Evolutionary conservation across 2,113 vertebrate species (phyloP).

Genomic region (Urocynchramus pylzowi): DNA sequence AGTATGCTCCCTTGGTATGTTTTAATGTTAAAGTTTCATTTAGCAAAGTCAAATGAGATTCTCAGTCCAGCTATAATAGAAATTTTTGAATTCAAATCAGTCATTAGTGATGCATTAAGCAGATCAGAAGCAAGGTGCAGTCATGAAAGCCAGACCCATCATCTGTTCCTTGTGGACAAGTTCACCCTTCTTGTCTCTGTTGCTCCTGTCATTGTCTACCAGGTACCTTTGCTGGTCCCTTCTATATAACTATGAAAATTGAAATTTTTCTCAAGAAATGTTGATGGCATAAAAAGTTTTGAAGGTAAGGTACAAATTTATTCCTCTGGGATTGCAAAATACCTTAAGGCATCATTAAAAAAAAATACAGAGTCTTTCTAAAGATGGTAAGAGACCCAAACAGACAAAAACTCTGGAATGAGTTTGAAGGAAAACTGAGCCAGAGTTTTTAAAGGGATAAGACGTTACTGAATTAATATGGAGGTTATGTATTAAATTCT

Average conservation of each 20-base stretch:
- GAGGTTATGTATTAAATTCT: neutral
- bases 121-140: neutral
- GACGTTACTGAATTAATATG: neutral
- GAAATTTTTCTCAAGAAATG: neutral
- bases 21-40: neutral
- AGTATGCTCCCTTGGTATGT: neutral
- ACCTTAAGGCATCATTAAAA: neutral
- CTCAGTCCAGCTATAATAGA: neutral
- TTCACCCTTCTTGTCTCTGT: neutral
- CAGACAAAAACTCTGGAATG: neutral
- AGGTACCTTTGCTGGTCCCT: neutral
- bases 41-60: neutral
- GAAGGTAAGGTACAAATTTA: neutral
- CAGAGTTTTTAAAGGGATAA: neutral
- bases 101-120: neutral
- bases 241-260: neutral
- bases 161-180: neutral
- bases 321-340: neutral
- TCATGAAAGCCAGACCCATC: neutral
- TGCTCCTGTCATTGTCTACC: neutral
- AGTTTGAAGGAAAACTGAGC: neutral
- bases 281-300: neutral
- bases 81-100: neutral
- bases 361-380: neutral
- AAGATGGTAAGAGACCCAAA: neutral